phyloP scores from a whole-genome alignment of 2,797 vertebrate genomes.

The Malacoraja senta region DNA sequence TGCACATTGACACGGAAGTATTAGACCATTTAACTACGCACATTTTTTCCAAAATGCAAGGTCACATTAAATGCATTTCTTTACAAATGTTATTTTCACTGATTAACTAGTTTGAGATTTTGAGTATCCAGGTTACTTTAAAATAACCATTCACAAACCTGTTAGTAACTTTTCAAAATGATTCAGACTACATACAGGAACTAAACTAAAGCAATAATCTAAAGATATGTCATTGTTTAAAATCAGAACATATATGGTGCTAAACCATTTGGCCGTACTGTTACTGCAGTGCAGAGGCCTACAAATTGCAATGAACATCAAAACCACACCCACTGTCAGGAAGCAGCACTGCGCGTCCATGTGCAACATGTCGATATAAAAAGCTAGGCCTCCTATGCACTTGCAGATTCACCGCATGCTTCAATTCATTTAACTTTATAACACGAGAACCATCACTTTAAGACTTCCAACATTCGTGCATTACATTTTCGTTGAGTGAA shows the following conservation, averaged over 20 bases:
- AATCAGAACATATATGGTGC: neutral
- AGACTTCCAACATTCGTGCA: neutral
- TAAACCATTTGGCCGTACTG: neutral
- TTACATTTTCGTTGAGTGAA: neutral
- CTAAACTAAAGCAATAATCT: too few relatives aligned
- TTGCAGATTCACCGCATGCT: neutral
- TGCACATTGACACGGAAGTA: neutral
- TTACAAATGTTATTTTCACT: neutral
- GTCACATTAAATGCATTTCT: neutral
- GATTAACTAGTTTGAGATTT: neutral
- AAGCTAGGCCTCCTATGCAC: neutral
- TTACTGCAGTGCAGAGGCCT: constrained; percentile 35
- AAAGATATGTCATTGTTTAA: too few relatives aligned
- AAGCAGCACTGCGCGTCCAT: constrained; percentile 25
- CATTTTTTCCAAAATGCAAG: neutral
- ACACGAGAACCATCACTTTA: neutral
- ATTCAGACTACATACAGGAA: too few relatives aligned
- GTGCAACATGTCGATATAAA: neutral
- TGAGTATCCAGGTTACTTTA: too few relatives aligned
- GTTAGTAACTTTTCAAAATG: too few relatives aligned
- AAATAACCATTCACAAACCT: too few relatives aligned
- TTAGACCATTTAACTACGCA: neutral
- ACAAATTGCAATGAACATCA: constrained; percentile 25
- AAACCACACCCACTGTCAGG: constrained; percentile 26
- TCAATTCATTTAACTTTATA: neutral